Conservation (phyloP, 2,888 invertebrate species). For the Odontocolon sp. region DNA sequence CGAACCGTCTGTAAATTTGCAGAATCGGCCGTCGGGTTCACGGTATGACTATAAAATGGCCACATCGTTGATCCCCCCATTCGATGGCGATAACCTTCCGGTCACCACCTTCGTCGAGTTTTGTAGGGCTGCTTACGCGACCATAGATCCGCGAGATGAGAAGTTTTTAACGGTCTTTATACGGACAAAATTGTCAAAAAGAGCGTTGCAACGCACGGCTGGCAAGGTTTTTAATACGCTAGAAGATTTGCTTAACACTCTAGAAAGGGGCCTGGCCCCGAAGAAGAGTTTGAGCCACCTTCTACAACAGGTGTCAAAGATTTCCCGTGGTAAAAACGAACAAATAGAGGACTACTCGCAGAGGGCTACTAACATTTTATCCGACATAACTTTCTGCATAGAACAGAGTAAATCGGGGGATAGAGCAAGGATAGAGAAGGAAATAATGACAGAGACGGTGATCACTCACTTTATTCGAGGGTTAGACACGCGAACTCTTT, state of each 20-base stretch:
- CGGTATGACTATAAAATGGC: not conserved
- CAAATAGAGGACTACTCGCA: not conserved
- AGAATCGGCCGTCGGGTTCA: not conserved
- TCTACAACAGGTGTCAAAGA: not conserved
- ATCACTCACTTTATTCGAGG: not conserved
- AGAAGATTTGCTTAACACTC: not conserved
- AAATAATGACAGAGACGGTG: not conserved
- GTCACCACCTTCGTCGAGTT: not conserved
- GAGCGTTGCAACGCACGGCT: not conserved
- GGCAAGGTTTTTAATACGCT: not conserved
- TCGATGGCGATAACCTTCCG: not conserved
- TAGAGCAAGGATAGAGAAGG: not conserved
- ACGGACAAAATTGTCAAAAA: slow-evolving; percentile 9
- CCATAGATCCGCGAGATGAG: not conserved
- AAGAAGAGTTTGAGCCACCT: not conserved
- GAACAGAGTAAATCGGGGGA: not conserved
- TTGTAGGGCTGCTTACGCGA: not conserved
- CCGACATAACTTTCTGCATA: not conserved
- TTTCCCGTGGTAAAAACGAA: not conserved
- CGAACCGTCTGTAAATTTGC: not conserved
- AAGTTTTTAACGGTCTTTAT: not conserved
- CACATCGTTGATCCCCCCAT: not conserved
- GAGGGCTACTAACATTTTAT: too few relatives aligned
- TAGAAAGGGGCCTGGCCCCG: too few relatives aligned
- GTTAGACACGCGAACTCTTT: not conserved